Base-by-base conservation (phyloP, 2,888 invertebrate species). In the Cheilosia soror region DNA sequence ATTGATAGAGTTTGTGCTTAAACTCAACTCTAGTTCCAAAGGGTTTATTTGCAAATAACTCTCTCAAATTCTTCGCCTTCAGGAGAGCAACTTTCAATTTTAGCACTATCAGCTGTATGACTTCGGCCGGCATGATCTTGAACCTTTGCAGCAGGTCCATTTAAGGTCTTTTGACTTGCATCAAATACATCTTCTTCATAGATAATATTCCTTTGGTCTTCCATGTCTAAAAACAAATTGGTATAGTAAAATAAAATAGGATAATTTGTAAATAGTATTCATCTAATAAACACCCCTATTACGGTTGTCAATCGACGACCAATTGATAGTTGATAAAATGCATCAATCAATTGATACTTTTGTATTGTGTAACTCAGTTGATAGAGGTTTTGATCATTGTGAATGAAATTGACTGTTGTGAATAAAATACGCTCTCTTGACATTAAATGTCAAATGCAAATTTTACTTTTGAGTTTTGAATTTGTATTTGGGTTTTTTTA, bases 11-110 rank as follows among this genome's bases (percentile, higher is more conserved):
- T 44, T 27, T 44, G 4, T 62, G 44, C 29, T 62, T 62, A 62
- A 62, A 62, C 44, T 44, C 44, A 29, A 62, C 29, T n/a, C 62
- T 44, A n/a, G 25, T 42, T 44, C 62, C 62, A 44, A 62, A 27
- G 42, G 42, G 42, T 42, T 29, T 44, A 44, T 62, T 58, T 20
- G 40, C 13, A 62, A 58, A 58, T 6, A 58, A 15, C 13, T 58
- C 58, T 42, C 40, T 58, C 9, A 15, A 15, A 33, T 29, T 55
- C 33, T 55, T 55, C 15, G 6, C 31, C 55, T 33, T 55, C 15
- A 55, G 15, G 33, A 33, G 6, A 9, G 25, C 25, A 5, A 33
- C 31, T 33, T 15, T 33, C 29, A 33, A 13, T 29, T 13, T 15
- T 15, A 33, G 7, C 33, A 55, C 0, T 7, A 5, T 20, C 55